Base-by-base conservation (phyloP, 30 jellyfish, hydroid and myxozoan species). In the Pelagia noctiluca region DNA sequence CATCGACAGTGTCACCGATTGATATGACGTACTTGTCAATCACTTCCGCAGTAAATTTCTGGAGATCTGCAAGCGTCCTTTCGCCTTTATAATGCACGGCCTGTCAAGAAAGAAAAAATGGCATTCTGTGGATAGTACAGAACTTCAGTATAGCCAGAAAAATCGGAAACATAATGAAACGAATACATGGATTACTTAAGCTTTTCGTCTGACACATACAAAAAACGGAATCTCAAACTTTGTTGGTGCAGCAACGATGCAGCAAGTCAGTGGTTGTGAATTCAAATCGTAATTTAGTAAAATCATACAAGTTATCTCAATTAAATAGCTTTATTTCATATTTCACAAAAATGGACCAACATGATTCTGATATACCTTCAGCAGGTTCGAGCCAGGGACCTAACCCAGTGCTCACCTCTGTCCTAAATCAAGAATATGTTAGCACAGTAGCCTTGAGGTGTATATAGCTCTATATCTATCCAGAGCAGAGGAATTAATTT, bases 31-130 rank as follows among this genome's bases (percentile, higher is more conserved):
- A 54, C n/a, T 70, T 47, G 16, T 50, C 29, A 18, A 83, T 72
- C 82, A 83, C 30, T 4, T 69, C 73, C 12, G 24, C 66, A 10
- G 75, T 81, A 46, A 83, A 83, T 18, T 46, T 46, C 35, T 28
- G 66, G 26, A 83, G 64, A 29, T 47, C 63, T 13, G 70, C 87
- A 62, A 70, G 24, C 4, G 93, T 21, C 23, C 87, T 50, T 38
- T 73, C 93, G 13, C 87, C 87, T 54, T 35, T 19, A 57, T 83
- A 73, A 24, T 34, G 33, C 1, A 26, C 82, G 0, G 28, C 68
- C 93, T 83, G 69, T 2, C 24, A 67, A 7, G 23, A 19, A 63
- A 37, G 25, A 7, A 12, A 28, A 12, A 70, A 3, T 10, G 19
- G 12, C 30, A 18, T 11, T 32, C 21, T 2, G 24, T 37, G 24